phyloP scores from a whole-genome alignment of 2,113 vertebrate species.

The Nesogale talazaci region DNA sequence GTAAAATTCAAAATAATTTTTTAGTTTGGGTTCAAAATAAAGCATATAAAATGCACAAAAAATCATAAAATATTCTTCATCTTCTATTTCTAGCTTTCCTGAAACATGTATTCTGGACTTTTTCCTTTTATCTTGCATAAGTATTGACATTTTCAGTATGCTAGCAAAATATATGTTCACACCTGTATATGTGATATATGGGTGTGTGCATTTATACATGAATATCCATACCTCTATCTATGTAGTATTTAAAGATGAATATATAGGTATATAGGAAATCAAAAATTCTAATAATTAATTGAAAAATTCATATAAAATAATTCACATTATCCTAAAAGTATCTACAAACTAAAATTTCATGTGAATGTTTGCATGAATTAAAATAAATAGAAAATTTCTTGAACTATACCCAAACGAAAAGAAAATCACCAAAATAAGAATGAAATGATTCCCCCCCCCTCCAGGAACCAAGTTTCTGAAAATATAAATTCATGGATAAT shows the following conservation, averaged over 20 bases:
- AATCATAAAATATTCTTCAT: no score
- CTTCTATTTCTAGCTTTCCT: no score
- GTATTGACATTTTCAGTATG: no score
- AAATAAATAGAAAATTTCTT: slow-evolving; percentile 7
- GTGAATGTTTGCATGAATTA: neutral
- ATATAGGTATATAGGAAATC: neutral
- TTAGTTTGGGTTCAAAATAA: neutral
- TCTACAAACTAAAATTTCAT: neutral
- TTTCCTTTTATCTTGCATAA: no score
- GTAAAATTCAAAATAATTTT: neutral
- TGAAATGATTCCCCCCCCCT: slow-evolving; percentile 39
- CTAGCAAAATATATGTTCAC: no score
- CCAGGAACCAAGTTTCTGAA: neutral
- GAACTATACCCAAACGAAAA: neutral
- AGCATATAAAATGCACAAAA: neutral
- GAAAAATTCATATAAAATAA: neutral
- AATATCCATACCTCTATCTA: no score
- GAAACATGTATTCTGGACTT: no score
- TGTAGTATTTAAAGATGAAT: no score
- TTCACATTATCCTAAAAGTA: neutral
- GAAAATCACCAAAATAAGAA: neutral
- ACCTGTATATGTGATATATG: no score
- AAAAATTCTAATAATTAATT: neutral
- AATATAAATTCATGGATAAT: neutral
- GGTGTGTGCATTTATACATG: no score